phyloP scores from a whole-genome alignment of 2,888 invertebrate species.

The Argyresthia goedartella region DNA sequence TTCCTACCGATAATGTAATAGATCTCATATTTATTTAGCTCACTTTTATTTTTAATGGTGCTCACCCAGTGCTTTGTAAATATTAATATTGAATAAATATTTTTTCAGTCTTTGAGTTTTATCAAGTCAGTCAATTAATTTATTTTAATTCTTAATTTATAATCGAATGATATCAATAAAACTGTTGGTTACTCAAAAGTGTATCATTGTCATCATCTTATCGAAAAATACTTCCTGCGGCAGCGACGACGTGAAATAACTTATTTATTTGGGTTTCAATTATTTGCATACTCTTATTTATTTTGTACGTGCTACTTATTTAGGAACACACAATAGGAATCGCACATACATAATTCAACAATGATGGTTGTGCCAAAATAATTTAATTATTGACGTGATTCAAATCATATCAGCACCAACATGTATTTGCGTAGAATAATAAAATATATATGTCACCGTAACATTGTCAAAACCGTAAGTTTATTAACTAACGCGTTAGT shows the following conservation, averaged over 20 bases:
- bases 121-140: slow-evolving; percentile 25
- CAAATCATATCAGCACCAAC: no score
- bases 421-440: no score
- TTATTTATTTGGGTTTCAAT: background rate
- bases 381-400: no score
- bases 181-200: slow-evolving; percentile 42
- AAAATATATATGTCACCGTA: no score
- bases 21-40: slow-evolving; percentile 2
- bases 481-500: no score
- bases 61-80: slow-evolving; percentile 1
- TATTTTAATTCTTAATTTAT: slow-evolving; percentile 29
- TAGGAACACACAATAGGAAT: no score
- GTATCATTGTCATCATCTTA: slow-evolving; percentile 12
- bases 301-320: background rate
- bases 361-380: no score
- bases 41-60: background rate
- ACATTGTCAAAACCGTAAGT: no score
- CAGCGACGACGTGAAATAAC: background rate
- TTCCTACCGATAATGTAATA: background rate
- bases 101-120: slow-evolving; percentile 17
- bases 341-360: no score
- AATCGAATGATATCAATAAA: slow-evolving; percentile 45
- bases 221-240: no score
- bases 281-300: background rate
- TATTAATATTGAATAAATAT: slow-evolving; percentile 10